Conservation (phyloP, 2,797 vertebrate genomes). For the Enteromius unitaeniatus region DNA sequence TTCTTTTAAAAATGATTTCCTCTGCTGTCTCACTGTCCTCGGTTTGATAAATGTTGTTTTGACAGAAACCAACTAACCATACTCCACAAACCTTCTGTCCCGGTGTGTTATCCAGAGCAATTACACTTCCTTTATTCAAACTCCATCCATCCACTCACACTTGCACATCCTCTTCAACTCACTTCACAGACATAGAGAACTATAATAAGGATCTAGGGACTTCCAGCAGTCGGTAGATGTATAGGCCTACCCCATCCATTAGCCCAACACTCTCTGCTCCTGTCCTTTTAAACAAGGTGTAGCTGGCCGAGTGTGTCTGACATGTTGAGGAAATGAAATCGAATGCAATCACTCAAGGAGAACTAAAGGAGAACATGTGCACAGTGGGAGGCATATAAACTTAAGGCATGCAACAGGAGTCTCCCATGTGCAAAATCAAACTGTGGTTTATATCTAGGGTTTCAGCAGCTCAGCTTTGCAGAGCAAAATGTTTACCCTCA, state of each 20-base stretch:
- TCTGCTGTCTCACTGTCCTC: conserved; percentile 27
- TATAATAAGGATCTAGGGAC: conserved; percentile 34
- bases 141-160: conserved; percentile 54
- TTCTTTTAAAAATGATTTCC: conserved; percentile 35
- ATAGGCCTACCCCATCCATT: background rate
- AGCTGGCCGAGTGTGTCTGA: conserved; percentile 41
- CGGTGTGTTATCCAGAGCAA: conserved; percentile 61
- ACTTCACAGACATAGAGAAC: conserved; percentile 25
- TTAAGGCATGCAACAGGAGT: conserved; percentile 19
- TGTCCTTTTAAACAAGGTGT: conserved; percentile 31
- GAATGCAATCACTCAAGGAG: conserved; percentile 35
- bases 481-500: conserved; percentile 36
- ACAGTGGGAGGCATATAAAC: conserved; percentile 29
- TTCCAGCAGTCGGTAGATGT: conserved; percentile 24
- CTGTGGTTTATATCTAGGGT: conserved; percentile 26
- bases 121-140: conserved; percentile 51
- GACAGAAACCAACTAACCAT: conserved; percentile 68
- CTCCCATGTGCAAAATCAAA: conserved; percentile 29
- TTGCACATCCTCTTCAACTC: conserved; percentile 44
- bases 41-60: conserved; percentile 74
- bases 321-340: conserved; percentile 37
- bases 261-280: background rate
- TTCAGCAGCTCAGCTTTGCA: conserved; percentile 31
- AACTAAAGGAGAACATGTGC: conserved; percentile 30
- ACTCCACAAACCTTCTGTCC: conserved; percentile 54